Evolutionary conservation across 2,797 vertebrate species (phyloP), one percentile per base, ranked within the genome.

Genomic region (Setipinna tenuifilis): DNA sequence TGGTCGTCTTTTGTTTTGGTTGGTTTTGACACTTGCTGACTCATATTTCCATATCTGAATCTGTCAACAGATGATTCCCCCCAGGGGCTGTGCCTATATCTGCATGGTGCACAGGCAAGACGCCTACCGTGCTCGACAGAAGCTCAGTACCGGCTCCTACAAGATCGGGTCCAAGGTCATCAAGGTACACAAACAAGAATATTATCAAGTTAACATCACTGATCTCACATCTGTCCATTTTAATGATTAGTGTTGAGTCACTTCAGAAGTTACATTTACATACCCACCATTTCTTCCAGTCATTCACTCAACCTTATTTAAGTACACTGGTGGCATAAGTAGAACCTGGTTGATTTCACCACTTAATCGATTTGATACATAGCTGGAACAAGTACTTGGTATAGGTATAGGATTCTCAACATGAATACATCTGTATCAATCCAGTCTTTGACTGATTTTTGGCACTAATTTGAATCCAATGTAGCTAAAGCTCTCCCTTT

Each of bases 51-150:
- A 86, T 68, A 84, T 88, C 59, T 75, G 11, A 41, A 7, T 84
- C 16, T 71, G 71, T 86, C 65, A 81, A 3, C 88, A 99, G 98
- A 99, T 99, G 98, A 99, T 99, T 93, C 98, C 98, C 84, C 98
- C 98, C 81, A 96, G 98, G 93, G 98, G 98, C 86, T 99, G 98
- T 94, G 98, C 98, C 25, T 99, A 99, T 84, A 98, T 99, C 91
- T 99, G 98, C 92, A 99, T 99, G 98, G 98, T 99, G 87, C 98
- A 99, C 91, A 96, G 98, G 87, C 98, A 99, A 92, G 98, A 99
- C 87, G 96, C 98, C 0, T 99, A 95, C 92, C 97, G 98, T 0
- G 97, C 98, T 82, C 97, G 98, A 88, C 98, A 98, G 94, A 99
- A 99, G 89, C 97, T 99, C 90, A 98, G 98, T 94, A 97, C 97